Evolutionary conservation across 1,140 invertebrate species (phyloP).

Genomic region (Bemisia tabaci): DNA sequence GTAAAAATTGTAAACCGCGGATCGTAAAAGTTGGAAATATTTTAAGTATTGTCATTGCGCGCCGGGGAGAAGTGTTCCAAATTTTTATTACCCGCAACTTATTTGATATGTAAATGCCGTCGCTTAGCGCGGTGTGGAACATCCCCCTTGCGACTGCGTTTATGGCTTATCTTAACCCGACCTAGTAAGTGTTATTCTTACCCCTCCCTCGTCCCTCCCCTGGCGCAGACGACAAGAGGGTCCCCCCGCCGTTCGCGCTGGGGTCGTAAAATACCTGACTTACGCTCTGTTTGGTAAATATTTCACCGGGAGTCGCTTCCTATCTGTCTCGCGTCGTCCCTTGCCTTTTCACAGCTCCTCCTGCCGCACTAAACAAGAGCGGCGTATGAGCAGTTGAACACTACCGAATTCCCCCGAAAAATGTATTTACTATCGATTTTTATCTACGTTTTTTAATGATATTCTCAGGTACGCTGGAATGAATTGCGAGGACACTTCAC

Average conservation of each 20-base stretch:
- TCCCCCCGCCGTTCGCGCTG: background rate
- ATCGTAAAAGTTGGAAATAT: background rate
- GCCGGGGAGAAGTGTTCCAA: background rate
- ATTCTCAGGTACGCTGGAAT: too few species aligned
- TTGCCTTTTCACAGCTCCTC: background rate
- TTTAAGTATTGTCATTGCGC: background rate
- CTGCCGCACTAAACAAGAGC: too few species aligned
- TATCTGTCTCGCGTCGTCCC: background rate
- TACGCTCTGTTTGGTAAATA: background rate
- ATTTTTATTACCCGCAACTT: background rate
- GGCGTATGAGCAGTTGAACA: too few species aligned
- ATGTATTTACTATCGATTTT: too few species aligned
- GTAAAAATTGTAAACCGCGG: background rate
- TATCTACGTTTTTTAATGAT: too few species aligned
- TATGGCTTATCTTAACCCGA: background rate
- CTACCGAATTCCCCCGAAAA: too few species aligned
- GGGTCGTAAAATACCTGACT: background rate
- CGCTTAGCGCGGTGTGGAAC: background rate
- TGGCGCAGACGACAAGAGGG: background rate
- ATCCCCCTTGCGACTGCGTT: background rate
- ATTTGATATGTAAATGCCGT: background rate
- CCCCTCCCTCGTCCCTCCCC: background rate
- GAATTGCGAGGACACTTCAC: too few species aligned
- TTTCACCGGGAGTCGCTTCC: background rate
- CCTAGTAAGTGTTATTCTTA: background rate